Evolutionary conservation across 2,113 vertebrate species (phyloP).

Genomic region (Saccopteryx leptura): DNA sequence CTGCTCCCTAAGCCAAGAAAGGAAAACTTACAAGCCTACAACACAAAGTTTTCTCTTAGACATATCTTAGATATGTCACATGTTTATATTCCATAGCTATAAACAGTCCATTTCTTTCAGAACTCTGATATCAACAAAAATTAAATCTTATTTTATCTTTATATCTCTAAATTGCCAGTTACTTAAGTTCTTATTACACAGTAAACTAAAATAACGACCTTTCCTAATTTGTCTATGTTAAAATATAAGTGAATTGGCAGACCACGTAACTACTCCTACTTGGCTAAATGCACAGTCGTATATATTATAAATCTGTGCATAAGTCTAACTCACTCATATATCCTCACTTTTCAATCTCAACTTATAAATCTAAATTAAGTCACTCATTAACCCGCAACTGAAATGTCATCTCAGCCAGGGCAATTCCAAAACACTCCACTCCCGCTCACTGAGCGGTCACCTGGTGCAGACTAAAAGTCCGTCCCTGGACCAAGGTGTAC

Average conservation of each 20-base stretch:
- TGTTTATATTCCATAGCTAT: slow-evolving; percentile 2
- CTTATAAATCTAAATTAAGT: slow-evolving; percentile 35
- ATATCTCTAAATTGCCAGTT: slow-evolving; percentile 29
- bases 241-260: neutral
- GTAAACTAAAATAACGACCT: neutral
- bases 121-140: slow-evolving; percentile 54
- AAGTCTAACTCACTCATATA: neutral
- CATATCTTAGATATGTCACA: neutral
- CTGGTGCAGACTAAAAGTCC: neutral
- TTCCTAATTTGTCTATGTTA: neutral
- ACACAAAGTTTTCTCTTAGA: slow-evolving; percentile 36
- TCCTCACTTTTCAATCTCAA: slow-evolving; percentile 41
- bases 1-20: neutral
- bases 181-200: neutral
- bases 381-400: slow-evolving; percentile 26
- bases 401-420: slow-evolving; percentile 38
- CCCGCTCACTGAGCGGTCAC: neutral
- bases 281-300: neutral
- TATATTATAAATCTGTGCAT: neutral
- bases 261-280: slow-evolving; percentile 36
- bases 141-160: slow-evolving; percentile 45
- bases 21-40: slow-evolving; percentile 38
- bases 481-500: neutral
- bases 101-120: slow-evolving; percentile 48
- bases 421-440: slow-evolving; percentile 25